phyloP scores from a whole-genome alignment of 2,888 invertebrate genomes.

The Agrochola macilenta region DNA sequence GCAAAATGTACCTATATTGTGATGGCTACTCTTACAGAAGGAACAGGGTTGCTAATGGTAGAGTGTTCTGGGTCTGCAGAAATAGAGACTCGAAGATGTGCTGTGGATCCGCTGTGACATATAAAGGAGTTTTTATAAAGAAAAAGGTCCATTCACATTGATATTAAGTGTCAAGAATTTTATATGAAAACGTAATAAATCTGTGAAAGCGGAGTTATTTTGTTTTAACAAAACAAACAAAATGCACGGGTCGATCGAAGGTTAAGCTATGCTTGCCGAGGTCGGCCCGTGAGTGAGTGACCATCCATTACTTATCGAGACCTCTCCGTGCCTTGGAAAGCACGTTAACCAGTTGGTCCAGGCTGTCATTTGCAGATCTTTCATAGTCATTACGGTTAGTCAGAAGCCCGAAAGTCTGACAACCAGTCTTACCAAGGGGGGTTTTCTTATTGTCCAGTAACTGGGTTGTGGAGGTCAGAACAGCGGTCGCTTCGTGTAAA shows the following conservation, averaged over 20 bases:
- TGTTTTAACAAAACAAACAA: no score
- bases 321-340: neutral
- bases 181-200: neutral
- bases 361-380: neutral
- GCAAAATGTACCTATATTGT: neutral
- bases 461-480: neutral
- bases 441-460: neutral
- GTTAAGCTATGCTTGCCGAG: neutral
- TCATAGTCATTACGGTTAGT: no score
- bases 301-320: neutral
- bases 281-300: neutral
- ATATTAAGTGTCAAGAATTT: neutral
- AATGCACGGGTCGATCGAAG: neutral
- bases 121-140: constrained; percentile 9
- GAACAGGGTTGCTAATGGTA: constrained; percentile 41
- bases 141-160: constrained; percentile 24
- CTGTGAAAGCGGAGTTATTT: neutral
- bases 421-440: neutral
- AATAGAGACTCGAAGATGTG: constrained; percentile 2
- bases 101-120: constrained; percentile 25
- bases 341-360: neutral
- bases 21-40: constrained; percentile 61
- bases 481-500: neutral
- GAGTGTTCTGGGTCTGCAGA: constrained; percentile 64
- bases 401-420: neutral